Percentiles rank a stretch among this genome's conserved stretches.
phyloP scores from a whole-genome alignment of 2,888 invertebrate genomes.

The Pocota personata region DNA sequence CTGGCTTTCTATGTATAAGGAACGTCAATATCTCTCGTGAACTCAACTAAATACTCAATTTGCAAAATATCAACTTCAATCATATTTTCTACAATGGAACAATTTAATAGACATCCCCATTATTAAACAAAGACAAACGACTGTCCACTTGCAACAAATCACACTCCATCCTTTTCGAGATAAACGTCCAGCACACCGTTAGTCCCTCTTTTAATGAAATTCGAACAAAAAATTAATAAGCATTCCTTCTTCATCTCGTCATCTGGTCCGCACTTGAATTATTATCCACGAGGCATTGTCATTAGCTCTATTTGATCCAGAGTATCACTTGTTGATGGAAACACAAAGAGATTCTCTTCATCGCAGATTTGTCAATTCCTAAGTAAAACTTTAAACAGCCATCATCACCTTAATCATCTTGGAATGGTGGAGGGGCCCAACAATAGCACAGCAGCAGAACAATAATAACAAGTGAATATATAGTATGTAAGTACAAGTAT shows the following conservation, averaged over 20 bases:
- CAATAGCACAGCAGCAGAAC: neutral
- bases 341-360: neutral
- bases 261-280: neutral
- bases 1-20: too few species aligned
- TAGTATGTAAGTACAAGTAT: neutral
- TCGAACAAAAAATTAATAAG: neutral
- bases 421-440: neutral
- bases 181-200: neutral
- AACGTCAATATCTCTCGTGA: neutral
- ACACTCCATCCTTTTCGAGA: neutral
- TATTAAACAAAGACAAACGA: neutral
- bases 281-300: conserved; percentile 9
- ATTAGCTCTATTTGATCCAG: neutral
- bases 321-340: neutral
- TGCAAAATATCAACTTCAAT: neutral
- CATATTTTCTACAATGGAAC: neutral
- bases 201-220: neutral
- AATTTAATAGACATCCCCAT: neutral
- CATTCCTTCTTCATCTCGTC: neutral
- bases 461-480: neutral
- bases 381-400: neutral
- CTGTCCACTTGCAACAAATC: neutral
- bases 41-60: neutral
- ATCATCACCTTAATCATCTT: conserved; percentile 21
- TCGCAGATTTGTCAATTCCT: conserved; percentile 1